Evolutionary conservation across 2,888 invertebrate species (phyloP), one percentile per base, ranked within the genome.

Genomic region (Drosophila algonquin): DNA sequence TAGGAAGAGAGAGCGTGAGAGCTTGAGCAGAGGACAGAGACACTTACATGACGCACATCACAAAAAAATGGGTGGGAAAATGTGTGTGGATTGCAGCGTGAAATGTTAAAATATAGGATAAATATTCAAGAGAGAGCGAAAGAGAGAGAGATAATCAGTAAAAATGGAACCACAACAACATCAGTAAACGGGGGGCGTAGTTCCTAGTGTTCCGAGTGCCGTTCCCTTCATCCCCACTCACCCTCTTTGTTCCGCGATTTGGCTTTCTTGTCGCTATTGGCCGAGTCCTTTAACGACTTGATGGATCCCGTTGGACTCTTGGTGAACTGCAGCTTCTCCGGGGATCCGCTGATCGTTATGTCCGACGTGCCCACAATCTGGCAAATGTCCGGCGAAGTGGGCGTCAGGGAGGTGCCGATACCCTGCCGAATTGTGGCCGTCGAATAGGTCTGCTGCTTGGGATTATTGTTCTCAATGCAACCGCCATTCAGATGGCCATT

Each of bases 301-400:
- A 93, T 92, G 54, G 94, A 93, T 64, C 93, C 93, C 71, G 93
- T 93, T 61, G 93, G 93, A 92, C 94, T 94, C 90, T 93, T 93
- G 87, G 93, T 91, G 91, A 81, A 92, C 73, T 91, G 90, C 57
- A 92, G 64, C 61, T 92, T 91, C 52, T 91, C 91, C 1, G 92
- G 92, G 12, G 92, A 92, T 27, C 89, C 27, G 3, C 47, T 88
- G 14, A 90, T 64, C 10, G 87, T 77, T 3, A 90, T 77, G 64
- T 92, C 91, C 9, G 81, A 76, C 44, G 80, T 85, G 50, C 90
- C 91, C 45, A 91, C 89, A 51, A 91, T 91, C 79, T 91, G 90
- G 69, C 90, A 91, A 46, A 89, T 89, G 32, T 91, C 92, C 3
- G 92, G 90, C 6, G 92, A 91, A 44, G 88, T 90, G 59, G 91